Percentiles rank a stretch among this genome's conserved stretches.
These are phyloP conservation scores for Hydrotaea cyrtoneurina DNA, from an alignment of 2,888 invertebrate species.

Conservation along the genomic window DNA sequence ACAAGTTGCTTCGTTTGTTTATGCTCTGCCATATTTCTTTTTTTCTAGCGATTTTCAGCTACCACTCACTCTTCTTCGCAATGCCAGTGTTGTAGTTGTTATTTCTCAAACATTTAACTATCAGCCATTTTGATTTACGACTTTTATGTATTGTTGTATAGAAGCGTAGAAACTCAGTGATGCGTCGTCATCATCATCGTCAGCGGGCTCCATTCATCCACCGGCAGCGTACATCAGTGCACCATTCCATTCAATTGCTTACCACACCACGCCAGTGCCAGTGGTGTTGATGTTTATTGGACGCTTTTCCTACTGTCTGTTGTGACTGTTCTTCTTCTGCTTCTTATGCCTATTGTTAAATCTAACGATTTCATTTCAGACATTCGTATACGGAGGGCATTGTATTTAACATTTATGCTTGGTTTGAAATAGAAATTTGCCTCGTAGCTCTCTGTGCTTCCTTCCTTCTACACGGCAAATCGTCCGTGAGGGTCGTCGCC, in stretches of 20 bases:
- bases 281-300: too few species aligned
- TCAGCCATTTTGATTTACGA: constrained; percentile 81
- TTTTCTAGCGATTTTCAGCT: constrained; percentile 27
- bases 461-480: background rate
- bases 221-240: background rate
- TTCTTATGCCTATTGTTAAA: constrained; percentile 57
- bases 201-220: constrained; percentile 26
- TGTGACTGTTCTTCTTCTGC: background rate
- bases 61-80: background rate
- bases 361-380: constrained; percentile 51
- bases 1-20: constrained; percentile 53
- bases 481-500: background rate
- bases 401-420: constrained; percentile 57
- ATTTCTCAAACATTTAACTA: constrained; percentile 70
- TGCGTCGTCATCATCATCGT: constrained; percentile 61
- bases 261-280: too few species aligned
- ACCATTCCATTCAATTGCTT: constrained; percentile 1
- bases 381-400: constrained; percentile 40
- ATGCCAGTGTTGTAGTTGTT: constrained; percentile 49
- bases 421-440: constrained; percentile 30
- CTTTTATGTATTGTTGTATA: constrained; percentile 65
- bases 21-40: constrained; percentile 67
- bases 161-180: constrained; percentile 66
- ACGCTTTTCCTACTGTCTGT: too few species aligned
- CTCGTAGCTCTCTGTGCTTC: background rate